phyloP scores from a whole-genome alignment of 2,888 invertebrate species.

The Bedellia somnulentella region DNA sequence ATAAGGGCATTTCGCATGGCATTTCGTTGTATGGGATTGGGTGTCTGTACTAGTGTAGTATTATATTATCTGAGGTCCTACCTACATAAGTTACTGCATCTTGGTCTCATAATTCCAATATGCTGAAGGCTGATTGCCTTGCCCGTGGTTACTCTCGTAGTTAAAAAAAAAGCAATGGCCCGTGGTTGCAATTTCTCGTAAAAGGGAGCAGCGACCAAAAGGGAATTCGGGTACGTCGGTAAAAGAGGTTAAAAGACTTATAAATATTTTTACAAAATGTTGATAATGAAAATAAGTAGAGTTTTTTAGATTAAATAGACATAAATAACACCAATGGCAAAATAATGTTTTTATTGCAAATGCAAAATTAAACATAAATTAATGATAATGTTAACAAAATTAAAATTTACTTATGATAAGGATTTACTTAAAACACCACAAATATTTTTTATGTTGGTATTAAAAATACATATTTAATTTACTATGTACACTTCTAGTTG shows the following conservation, averaged over 20 bases:
- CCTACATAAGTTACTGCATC: not conserved
- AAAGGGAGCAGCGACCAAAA: not conserved
- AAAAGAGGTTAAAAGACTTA: too few species aligned
- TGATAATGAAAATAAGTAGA: not conserved
- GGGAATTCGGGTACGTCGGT: not conserved
- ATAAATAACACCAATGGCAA: too few species aligned
- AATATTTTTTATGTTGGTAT: not conserved
- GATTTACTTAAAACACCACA: not conserved
- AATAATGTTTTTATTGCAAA: constrained; percentile 4
- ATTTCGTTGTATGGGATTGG: too few species aligned
- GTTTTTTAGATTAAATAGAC: not conserved
- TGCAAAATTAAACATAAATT: not conserved
- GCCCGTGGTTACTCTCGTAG: not conserved
- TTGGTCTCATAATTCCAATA: not conserved
- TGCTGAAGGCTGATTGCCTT: not conserved
- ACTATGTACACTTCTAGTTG: too few species aligned
- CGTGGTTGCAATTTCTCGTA: not conserved
- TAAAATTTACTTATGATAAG: not conserved
- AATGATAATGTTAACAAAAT: constrained; percentile 1
- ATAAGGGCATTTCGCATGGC: too few species aligned
- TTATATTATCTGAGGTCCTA: too few species aligned
- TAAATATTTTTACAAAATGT: too few species aligned
- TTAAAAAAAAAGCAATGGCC: not conserved
- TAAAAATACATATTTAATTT: too few species aligned
- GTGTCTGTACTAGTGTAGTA: too few species aligned